phyloP scores from a whole-genome alignment of 2,888 invertebrate species.

The Spatulosminthurus flaviceps region DNA sequence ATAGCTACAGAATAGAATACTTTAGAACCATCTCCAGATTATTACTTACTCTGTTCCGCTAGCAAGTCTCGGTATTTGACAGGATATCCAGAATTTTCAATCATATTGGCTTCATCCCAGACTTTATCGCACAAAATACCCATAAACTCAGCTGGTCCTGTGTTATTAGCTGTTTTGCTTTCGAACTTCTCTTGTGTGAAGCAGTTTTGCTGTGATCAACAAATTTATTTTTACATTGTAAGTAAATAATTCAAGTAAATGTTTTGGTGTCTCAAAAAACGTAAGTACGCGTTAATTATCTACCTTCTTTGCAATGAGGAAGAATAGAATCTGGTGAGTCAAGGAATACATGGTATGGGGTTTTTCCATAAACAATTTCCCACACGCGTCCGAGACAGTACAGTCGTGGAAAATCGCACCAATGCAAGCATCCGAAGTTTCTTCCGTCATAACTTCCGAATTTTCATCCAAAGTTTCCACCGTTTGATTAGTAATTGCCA shows the following conservation, averaged over 20 bases:
- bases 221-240: too few species aligned
- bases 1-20: too few species aligned
- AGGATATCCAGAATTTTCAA: conserved; percentile 54
- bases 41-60: conserved; percentile 55
- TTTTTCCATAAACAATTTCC: conserved; percentile 50
- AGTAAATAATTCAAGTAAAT: too few species aligned
- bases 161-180: not conserved
- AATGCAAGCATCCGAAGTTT: conserved; percentile 56
- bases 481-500: conserved; percentile 7
- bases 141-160: conserved; percentile 36
- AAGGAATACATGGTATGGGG: conserved; percentile 55
- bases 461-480: conserved; percentile 38
- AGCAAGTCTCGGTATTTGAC: conserved; percentile 54
- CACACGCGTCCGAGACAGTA: conserved; percentile 49
- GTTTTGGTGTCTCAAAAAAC: too few species aligned
- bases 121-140: conserved; percentile 55
- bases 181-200: conserved; percentile 1
- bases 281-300: not conserved
- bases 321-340: conserved; percentile 61
- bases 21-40: too few species aligned
- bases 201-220: conserved; percentile 32
- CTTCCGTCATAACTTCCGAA: conserved; percentile 52
- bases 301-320: conserved; percentile 57
- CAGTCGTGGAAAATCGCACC: conserved; percentile 51
- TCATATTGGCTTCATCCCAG: conserved; percentile 57